Evolutionary conservation across 2,113 vertebrate species (phyloP).

Genomic region (Pyxicephalus adspersus): DNA sequence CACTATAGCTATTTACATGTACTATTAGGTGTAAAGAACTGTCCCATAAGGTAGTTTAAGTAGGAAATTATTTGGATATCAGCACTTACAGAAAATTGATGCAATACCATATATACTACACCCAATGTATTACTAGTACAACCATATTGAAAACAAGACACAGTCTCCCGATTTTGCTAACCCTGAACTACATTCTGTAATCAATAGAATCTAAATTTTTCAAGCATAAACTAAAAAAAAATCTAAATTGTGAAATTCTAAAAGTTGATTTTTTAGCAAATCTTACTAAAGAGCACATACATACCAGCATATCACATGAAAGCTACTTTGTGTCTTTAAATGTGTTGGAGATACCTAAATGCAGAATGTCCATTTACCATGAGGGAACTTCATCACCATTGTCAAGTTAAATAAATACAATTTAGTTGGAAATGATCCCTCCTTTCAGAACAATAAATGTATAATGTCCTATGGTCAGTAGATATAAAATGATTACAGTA

Average conservation of each 20-base stretch:
- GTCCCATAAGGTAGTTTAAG: background rate
- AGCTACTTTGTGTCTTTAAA: too few species aligned
- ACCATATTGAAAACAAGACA: background rate
- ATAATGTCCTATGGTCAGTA: background rate
- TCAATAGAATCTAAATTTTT: slow-evolving; percentile 1
- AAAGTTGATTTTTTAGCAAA: background rate
- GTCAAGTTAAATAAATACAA: too few species aligned
- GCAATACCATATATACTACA: slow-evolving; percentile 1
- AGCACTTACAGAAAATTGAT: background rate
- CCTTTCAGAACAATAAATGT: background rate
- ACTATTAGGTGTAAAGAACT: background rate
- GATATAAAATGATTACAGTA: too few species aligned
- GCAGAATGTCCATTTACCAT: too few species aligned
- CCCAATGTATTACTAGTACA: slow-evolving; percentile 29
- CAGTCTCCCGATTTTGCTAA: background rate
- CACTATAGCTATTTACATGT: background rate
- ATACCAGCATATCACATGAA: too few species aligned
- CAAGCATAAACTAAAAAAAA: background rate
- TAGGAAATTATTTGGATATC: slow-evolving; percentile 3
- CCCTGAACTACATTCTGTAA: background rate
- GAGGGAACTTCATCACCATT: too few species aligned
- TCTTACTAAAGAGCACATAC: too few species aligned
- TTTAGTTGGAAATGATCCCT: background rate
- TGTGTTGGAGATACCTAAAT: too few species aligned
- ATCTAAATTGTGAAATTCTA: slow-evolving; percentile 1